Conservation (phyloP, 2,888 invertebrate genomes). For the Autographa gamma region DNA sequence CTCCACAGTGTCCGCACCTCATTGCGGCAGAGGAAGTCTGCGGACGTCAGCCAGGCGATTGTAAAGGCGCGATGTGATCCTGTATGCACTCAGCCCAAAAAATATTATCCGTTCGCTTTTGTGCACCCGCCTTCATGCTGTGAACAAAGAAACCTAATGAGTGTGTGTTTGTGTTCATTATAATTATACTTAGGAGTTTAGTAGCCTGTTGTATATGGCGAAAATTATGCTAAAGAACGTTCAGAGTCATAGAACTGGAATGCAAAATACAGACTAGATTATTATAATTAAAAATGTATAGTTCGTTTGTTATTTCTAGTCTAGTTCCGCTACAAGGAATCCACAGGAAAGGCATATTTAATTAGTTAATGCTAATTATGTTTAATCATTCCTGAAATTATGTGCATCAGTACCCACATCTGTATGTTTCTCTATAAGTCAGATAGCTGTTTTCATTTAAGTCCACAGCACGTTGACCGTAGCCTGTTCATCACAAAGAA, state of each 20-base stretch:
- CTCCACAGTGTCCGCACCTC: conserved; percentile 25
- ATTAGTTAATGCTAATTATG: no score
- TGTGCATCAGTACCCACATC: not conserved
- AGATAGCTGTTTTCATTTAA: not conserved
- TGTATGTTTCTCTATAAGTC: not conserved
- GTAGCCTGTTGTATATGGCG: not conserved
- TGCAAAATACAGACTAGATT: not conserved
- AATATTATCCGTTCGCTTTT: conserved; percentile 61
- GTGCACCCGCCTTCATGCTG: conserved; percentile 48
- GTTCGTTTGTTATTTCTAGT: not conserved
- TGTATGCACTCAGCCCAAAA: conserved; percentile 65
- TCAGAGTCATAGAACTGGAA: conserved; percentile 1
- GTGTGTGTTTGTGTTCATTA: conserved; percentile 45
- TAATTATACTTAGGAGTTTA: conserved; percentile 24
- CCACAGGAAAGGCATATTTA: no score
- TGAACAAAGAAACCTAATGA: conserved; percentile 56
- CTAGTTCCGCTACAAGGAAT: not conserved
- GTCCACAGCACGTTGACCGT: not conserved
- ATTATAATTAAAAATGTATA: not conserved
- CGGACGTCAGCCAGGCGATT: conserved; percentile 77
- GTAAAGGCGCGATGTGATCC: conserved; percentile 76
- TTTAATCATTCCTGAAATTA: no score
- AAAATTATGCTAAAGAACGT: not conserved
- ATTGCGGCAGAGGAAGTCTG: conserved; percentile 73
- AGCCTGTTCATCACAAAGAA: conserved; percentile 5